A percentile compares a stretch with the other conserved stretches of the same genome.
These are phyloP conservation scores for Solea solea DNA, from an alignment of 2,113 vertebrate species.

Conservation along the genomic window DNA sequence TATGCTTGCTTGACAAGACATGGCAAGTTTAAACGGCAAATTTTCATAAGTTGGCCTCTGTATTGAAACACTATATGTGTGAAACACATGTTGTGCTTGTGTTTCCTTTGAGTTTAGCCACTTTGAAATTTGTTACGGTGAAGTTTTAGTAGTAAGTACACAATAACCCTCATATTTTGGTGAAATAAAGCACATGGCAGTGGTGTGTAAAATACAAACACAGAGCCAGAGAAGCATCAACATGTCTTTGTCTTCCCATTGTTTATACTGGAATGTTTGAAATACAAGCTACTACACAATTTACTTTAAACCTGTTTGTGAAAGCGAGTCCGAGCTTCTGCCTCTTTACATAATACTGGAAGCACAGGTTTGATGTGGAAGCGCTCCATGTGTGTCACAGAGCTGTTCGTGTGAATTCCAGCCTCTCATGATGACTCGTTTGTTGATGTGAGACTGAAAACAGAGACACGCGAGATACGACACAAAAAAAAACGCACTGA, in stretches of 20 bases:
- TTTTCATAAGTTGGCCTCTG: no score
- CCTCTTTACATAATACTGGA: constrained; percentile 65
- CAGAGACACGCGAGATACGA: constrained; percentile 10
- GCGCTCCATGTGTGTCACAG: constrained; percentile 46
- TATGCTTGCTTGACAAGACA: no score
- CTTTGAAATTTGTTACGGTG: no score
- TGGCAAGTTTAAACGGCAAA: no score
- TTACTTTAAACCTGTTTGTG: constrained; percentile 40
- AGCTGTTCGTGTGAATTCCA: constrained; percentile 59
- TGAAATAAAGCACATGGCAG: not conserved
- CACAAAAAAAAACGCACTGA: not conserved
- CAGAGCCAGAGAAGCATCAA: not conserved
- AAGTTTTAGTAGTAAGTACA: not conserved
- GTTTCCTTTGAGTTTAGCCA: no score
- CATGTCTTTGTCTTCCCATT: not conserved
- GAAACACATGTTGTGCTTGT: no score
- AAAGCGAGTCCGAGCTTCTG: not conserved
- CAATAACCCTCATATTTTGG: not conserved
- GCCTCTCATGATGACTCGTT: constrained; percentile 27
- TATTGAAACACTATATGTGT: no score
- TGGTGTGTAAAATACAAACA: not conserved
- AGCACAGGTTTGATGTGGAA: constrained; percentile 69
- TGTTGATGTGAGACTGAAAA: constrained; percentile 14
- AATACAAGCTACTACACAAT: not conserved
- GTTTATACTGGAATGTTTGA: not conserved